Base-by-base conservation (phyloP, 1,140 invertebrate genomes). In the Drosophila kepulauana region DNA sequence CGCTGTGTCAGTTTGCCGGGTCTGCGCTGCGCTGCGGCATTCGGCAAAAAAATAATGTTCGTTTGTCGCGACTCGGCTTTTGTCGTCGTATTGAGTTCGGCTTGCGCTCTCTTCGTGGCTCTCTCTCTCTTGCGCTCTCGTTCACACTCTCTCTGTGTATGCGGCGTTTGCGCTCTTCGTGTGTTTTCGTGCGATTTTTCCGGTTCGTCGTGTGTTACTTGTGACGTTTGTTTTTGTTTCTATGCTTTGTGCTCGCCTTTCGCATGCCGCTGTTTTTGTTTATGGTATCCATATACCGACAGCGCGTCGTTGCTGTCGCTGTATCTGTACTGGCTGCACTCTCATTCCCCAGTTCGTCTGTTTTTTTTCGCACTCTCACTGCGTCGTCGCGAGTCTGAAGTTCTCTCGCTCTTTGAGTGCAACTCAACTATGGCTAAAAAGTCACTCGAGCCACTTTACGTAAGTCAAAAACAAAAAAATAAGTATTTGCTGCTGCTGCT, bases 161-260 rank as follows among this genome's bases (percentile, higher is more conserved):
- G 35, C 35, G 35, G 35, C 35, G 35, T 38, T 49, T 11, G 20
- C 59, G 41, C 52, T 73, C 75, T 74, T 52, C 25, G 13, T 5
- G 63, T 63, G 43, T 45, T 35, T 63, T 59, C 35, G 35, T 51
- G 46, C 52, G 13, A 57, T 59, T 69, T 52, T 78, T 86, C 78
- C 82, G 82, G 78, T 66, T 49, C 61, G 62, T 25, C 30, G 41
- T 49, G 63, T 41, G 58, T 56, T 63, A 63, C 67, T 54, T 68
- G 63, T 58, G 54, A 76, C 71, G 85, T 89, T 89, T 89, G 85
- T 89, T 89, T 89, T 89, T 89, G 85, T 89, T 89, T 79, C 79
- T 89, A 72, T 70, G 85, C 75, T 89, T 89, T 89, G 86, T 85
- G 85, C 85, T 90, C 66, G 68, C 65, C 63, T 89, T 88, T 88